Evolutionary conservation across 2,888 invertebrate species (phyloP), one percentile per base, ranked within the genome.

Genomic region (Trachelus troglodyta): DNA sequence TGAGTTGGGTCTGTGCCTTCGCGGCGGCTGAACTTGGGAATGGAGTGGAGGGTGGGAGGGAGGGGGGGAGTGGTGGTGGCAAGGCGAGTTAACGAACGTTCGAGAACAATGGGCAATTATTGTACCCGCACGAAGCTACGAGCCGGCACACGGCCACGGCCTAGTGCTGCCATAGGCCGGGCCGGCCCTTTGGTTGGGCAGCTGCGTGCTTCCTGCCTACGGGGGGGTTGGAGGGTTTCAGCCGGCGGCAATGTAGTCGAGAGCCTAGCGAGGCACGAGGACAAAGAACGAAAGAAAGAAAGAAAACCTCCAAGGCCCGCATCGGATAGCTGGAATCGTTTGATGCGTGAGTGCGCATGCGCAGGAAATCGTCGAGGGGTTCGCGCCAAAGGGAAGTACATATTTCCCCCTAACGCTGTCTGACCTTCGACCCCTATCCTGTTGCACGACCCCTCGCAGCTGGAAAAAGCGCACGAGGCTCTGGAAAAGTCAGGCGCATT

Each of bases 81-180:
- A 9, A 9, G n/a, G 74, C 4, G 37, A 34, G 37, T 34, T 34
- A 77, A 74, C 79, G 75, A 80, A 81, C 79, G 79, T 79, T 80
- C 78, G 76, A 76, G 79, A 80, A 81, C 83, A 83, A 83, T 81
- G 77, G 77, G 77, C 78, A 83, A 83, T 83, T 81, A 83, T 79
- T 75, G 33, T n/a, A 40, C 75, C 37, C 37, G 75, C 34, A 71
- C 71, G 71, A 71, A 71, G 31, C 56, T 56, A 56, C 56, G 56
- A 56, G 56, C 9, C 2, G 40, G 40, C 40, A 40, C 56, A 56
- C 23, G 56, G 23, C 15, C 23, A 23, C 56, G 23, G 23, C 56
- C 6, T 9, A 56, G 56, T 9, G 23, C 23, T 56, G 56, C 56
- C 56, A 56, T 23, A 56, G 56, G 56, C 56, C 23, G 9, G 23